Evolutionary conservation across 2,888 invertebrate genomes (phyloP).

Genomic region (Rhingia campestris): DNA sequence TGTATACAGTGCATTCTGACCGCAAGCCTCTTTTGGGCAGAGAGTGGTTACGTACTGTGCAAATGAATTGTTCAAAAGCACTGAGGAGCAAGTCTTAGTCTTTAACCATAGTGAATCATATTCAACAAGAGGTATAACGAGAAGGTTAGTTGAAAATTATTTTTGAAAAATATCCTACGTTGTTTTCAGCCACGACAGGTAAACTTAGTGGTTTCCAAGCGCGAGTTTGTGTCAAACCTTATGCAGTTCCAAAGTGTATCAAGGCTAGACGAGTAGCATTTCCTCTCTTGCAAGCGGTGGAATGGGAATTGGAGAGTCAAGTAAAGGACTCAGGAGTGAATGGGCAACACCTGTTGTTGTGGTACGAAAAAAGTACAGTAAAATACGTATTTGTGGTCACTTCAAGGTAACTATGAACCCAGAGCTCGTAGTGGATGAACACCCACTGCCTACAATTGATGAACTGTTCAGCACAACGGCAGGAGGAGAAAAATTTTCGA

Average conservation of each 20-base stretch:
- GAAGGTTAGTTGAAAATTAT: slow-evolving; percentile 56
- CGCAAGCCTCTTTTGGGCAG: slow-evolving; percentile 58
- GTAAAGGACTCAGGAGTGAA: slow-evolving; percentile 75
- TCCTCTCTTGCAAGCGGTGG: slow-evolving; percentile 63
- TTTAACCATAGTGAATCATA: slow-evolving; percentile 74
- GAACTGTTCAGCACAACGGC: too few relatives aligned
- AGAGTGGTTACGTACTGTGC: slow-evolving; percentile 43
- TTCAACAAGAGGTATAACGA: background rate
- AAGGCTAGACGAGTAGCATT: slow-evolving; percentile 75
- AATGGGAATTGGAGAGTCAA: slow-evolving; percentile 68
- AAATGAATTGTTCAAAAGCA: background rate
- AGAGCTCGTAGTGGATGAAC: too few relatives aligned
- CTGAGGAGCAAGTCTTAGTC: slow-evolving; percentile 3
- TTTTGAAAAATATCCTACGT: slow-evolving; percentile 37
- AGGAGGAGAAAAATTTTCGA: too few relatives aligned
- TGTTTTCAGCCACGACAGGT: slow-evolving; percentile 50
- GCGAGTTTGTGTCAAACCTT: slow-evolving; percentile 65
- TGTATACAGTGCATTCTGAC: slow-evolving; percentile 57
- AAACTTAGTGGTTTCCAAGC: slow-evolving; percentile 49
- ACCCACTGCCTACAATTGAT: too few relatives aligned
- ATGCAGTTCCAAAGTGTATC: slow-evolving; percentile 68
- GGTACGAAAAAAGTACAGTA: slow-evolving; percentile 75
- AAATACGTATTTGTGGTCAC: slow-evolving; percentile 74
- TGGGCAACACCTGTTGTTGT: slow-evolving; percentile 78
- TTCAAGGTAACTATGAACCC: slow-evolving; percentile 75